Conservation (phyloP, 2,113 vertebrate species). For the Podocnemis expansa region DNA sequence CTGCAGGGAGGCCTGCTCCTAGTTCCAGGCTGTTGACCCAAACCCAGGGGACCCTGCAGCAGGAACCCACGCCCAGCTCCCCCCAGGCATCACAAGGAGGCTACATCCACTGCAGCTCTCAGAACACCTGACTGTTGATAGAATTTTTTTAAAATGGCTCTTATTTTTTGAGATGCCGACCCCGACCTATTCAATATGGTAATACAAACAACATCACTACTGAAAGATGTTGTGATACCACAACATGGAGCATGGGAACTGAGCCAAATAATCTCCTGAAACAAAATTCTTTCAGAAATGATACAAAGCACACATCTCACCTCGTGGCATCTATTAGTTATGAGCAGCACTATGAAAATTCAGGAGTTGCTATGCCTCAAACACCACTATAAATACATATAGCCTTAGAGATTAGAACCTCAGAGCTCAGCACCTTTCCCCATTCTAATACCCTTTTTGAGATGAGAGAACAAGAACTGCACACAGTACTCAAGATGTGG, state of each 20-base stretch:
- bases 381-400: not conserved
- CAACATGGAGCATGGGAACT: not conserved
- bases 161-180: too few species aligned
- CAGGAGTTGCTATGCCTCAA: fast-evolving
- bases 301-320: not conserved
- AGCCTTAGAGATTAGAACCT: not conserved
- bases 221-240: not conserved
- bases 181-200: not conserved
- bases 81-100: too few species aligned
- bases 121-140: too few species aligned
- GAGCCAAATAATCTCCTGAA: not conserved
- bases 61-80: too few species aligned
- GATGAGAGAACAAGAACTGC: not conserved
- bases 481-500: not conserved
- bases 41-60: too few species aligned
- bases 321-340: not conserved
- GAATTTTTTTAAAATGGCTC: too few species aligned
- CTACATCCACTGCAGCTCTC: too few species aligned
- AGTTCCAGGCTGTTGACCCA: too few species aligned
- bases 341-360: fast-evolving
- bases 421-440: not conserved
- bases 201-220: not conserved
- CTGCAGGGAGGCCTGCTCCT: too few species aligned
- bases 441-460: not conserved
- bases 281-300: not conserved